Evolutionary conservation across 2,797 vertebrate species (phyloP), one percentile per base, ranked within the genome.

Genomic region (Clamator glandarius): DNA sequence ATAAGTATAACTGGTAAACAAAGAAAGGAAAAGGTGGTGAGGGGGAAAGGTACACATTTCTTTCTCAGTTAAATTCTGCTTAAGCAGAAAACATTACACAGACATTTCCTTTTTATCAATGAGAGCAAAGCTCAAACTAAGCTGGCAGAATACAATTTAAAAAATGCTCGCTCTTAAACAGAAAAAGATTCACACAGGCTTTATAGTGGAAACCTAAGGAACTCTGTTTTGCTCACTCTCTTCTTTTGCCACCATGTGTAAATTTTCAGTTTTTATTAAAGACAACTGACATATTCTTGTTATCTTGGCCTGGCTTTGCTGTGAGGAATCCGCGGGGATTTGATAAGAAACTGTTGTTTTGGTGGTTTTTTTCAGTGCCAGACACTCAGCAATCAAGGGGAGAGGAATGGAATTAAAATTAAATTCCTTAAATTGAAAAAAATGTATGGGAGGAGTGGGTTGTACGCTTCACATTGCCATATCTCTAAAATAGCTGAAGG

Each of bases 401-500:
- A 58, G 18, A 29, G 31, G 29, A 75, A 29, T 6, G 4, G 50
- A 86, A 77, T 48, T 63, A 68, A 67, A 86, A 31, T 36, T 62
- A 28, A 63, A 86, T 59, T 79, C 20, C 29, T 68, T 51, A 54
- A 68, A 54, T 4, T 81, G 58, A 20, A 81, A 85, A 68, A 84
- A 35, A 5, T 39, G 4, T 51, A 5, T 64, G 29, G 33, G 16
- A 91, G 41, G 20, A 50, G 6, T 1, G 7, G 44, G 35, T 9
- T 5, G 33, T 74, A 17, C 54, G 11, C 68, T 87, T 91, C 84
- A 41, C 3, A 4, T 41, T 48, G 8, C 42, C 79, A 1, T 67
- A 61, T 74, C 58, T 90, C 48, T 90, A 70, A 93, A 94, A 90
- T 74, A 67, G 61, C 80, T 66, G 57, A 77, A 84, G 64, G 57